These are phyloP conservation scores for Macrostomum cliftonense DNA, from an alignment of 2,888 invertebrate species.

Conservation along the genomic window DNA sequence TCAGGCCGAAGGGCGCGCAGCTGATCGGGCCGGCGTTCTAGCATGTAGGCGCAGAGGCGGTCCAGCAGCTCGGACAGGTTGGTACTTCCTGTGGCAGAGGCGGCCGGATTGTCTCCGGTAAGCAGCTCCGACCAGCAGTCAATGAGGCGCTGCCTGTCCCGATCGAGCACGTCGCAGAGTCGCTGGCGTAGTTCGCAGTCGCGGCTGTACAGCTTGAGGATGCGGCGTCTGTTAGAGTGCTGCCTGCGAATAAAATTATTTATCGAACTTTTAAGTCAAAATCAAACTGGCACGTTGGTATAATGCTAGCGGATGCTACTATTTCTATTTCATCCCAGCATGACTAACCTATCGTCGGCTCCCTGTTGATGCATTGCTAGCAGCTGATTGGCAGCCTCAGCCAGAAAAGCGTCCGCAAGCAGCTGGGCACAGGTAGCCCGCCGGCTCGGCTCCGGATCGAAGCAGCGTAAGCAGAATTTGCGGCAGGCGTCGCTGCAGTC, in stretches of 20 bases:
- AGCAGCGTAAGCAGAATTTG: conserved; percentile 70
- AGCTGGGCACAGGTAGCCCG: conserved; percentile 64
- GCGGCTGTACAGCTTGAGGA: no score
- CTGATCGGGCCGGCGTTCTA: neutral
- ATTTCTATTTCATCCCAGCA: no score
- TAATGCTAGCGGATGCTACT: no score
- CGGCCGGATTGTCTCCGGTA: no score
- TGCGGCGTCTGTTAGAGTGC: no score
- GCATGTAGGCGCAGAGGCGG: neutral
- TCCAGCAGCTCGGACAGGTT: neutral
- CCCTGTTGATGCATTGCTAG: neutral
- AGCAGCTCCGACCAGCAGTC: neutral
- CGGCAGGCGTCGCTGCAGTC: conserved; percentile 69
- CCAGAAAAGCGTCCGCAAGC: conserved; percentile 65
- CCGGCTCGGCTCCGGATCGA: conserved; percentile 70
- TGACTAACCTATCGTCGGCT: neutral
- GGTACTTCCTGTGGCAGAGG: neutral
- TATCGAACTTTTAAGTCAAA: no score
- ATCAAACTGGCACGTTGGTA: no score
- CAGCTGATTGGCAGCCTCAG: conserved; percentile 46
- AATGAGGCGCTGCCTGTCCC: neutral
- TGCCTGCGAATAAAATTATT: no score
- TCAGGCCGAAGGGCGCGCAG: no score
- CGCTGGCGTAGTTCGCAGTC: neutral
- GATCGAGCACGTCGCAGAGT: neutral